Percentiles rank a stretch among this genome's conserved stretches.
Conservation (phyloP, 2,888 invertebrate species). For the Drosophila merina region DNA sequence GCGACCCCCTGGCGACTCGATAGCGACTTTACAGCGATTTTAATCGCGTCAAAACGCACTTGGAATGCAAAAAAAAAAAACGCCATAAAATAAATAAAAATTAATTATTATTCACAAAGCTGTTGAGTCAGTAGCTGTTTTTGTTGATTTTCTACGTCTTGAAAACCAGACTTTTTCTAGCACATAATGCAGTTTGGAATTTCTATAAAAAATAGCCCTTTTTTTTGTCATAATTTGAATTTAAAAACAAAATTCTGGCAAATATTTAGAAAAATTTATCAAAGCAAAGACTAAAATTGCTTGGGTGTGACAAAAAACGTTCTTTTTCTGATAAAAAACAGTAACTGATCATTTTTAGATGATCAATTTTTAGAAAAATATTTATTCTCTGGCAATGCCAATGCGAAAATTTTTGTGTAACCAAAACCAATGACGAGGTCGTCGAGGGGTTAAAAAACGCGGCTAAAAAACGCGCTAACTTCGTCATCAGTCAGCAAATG, state of each 20-base stretch:
- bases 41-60: conserved; percentile 14
- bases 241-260: conserved; percentile 1
- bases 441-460: conserved; percentile 12
- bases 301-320: neutral
- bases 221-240: conserved; percentile 19
- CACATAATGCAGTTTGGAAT: conserved; percentile 8
- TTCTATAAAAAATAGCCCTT: conserved; percentile 2
- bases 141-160: conserved; percentile 8
- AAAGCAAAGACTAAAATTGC: conserved; percentile 12
- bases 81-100: conserved; percentile 15
- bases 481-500: conserved; percentile 58
- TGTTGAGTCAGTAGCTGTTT: conserved; percentile 14
- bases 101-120: conserved; percentile 31
- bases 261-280: conserved; percentile 23
- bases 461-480: conserved; percentile 5
- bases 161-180: conserved; percentile 1
- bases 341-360: conserved; percentile 23
- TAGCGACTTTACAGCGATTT: conserved; percentile 18
- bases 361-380: conserved; percentile 44
- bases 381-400: conserved; percentile 37
- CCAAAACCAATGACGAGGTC: conserved; percentile 62
- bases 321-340: neutral
- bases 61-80: conserved; percentile 37
- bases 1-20: conserved; percentile 18
- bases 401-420: conserved; percentile 52